These are phyloP conservation scores for Charanyca ferruginea DNA, from an alignment of 2,888 invertebrate species.

Conservation along the genomic window DNA sequence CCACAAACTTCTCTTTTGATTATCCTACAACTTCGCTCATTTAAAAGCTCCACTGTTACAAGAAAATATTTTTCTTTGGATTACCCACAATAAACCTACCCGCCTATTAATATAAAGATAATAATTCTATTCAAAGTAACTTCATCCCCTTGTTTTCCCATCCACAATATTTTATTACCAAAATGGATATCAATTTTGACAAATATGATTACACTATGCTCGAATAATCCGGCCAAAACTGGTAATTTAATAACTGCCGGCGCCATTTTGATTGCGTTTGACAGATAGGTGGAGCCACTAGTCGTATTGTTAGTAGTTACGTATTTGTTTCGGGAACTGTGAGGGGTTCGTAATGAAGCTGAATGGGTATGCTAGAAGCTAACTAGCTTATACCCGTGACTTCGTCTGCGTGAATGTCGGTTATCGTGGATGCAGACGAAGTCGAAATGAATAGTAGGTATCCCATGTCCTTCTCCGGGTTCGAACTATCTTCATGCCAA, in stretches of 20 bases:
- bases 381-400: too few species aligned
- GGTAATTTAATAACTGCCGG: constrained; percentile 68
- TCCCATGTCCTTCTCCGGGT: too few species aligned
- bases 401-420: too few species aligned
- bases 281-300: constrained; percentile 60
- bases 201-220: constrained; percentile 70
- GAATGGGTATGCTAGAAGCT: neutral
- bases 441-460: too few species aligned
- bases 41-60: constrained; percentile 20
- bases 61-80: neutral
- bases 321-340: neutral
- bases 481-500: too few species aligned
- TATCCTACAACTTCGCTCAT: constrained; percentile 22
- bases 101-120: constrained; percentile 36
- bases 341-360: neutral
- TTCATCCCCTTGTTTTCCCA: constrained; percentile 64
- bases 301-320: constrained; percentile 13
- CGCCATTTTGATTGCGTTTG: constrained; percentile 66
- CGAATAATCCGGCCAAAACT: constrained; percentile 66
- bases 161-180: constrained; percentile 65
- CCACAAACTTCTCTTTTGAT: constrained; percentile 21
- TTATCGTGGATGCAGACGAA: too few species aligned
- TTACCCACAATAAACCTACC: constrained; percentile 30
- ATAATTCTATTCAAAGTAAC: constrained; percentile 47
- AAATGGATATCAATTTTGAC: constrained; percentile 72